Base-by-base conservation (phyloP, 2,797 vertebrate genomes). In the Loris lydekkerianus region DNA sequence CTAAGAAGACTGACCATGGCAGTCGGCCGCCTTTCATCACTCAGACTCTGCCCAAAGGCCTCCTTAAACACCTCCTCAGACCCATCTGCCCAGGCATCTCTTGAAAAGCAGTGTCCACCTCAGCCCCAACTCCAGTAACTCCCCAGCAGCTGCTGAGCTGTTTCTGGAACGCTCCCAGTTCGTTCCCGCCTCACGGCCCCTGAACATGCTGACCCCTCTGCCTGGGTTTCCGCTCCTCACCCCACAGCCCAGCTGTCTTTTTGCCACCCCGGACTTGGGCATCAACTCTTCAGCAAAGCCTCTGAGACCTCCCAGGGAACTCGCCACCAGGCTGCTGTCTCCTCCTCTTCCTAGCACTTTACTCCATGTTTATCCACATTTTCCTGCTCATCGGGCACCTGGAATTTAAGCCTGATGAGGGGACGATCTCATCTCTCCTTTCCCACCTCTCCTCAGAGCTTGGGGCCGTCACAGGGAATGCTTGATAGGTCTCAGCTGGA, bases 201-300 rank as follows among this genome's bases (percentile, higher is more conserved):
- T 15, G 27, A 14, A 6, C 31, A 3, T 49, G 10, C 21, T 2
- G 4, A 13, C 10, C 23, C 63, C 10, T 21, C 15, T 27, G 27
- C 17, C 40, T 63, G 77, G 37, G 40, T 29, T 25, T 34, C 72
- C 53, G 20, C 23, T 13, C 20, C 13, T 5, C 10, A 2, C 10
- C 4, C 2, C 3, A 0, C 5, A 10, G 7, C 7, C 10, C 6
- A 25, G 53, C 53, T 0, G 0, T 14, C 43, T 29, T 43, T 23
- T 15, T 20, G 34, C 60, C 63, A 11, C 5, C 27, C 3, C 27
- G 56, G 31, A n/a, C 7, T 29, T 27, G 25, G 27, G 27, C 0
- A 1, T n/a, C 8, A 2, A 3, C 40, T 75, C 65, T n/a, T 67
- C 7, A 4, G 76, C 1, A 11, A 58, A 67, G 27, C 37, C 27